Evolutionary conservation across 2,888 invertebrate genomes (phyloP).

Genomic region (Drosophila austrosaltans): DNA sequence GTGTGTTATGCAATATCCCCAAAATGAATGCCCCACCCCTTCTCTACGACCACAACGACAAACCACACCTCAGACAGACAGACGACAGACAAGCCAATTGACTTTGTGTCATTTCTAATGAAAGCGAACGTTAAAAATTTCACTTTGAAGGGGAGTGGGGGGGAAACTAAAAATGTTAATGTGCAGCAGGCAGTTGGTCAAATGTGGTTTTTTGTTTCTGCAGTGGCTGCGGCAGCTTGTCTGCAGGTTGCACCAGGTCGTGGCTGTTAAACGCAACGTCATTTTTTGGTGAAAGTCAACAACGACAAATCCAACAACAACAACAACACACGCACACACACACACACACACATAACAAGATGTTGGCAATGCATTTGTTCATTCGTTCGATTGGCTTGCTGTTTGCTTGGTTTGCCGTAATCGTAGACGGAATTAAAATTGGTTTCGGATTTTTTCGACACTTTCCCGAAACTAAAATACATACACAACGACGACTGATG

Average conservation of each 20-base stretch:
- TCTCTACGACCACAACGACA: constrained; percentile 20
- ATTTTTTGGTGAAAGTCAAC: constrained; percentile 75
- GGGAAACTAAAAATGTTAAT: constrained; percentile 55
- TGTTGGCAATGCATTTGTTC: neutral
- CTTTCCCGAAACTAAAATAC: constrained; percentile 54
- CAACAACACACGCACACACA: constrained; percentile 4
- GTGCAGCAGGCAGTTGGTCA: constrained; percentile 59
- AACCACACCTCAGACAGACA: constrained; percentile 24
- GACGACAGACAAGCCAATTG: constrained; percentile 14
- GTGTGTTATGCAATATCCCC: constrained; percentile 26
- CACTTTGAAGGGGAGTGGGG: constrained; percentile 53
- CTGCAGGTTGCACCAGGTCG: constrained; percentile 65
- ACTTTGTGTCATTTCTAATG: constrained; percentile 65
- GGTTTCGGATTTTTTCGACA: constrained; percentile 45
- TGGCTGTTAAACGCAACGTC: constrained; percentile 64
- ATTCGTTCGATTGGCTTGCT: constrained; percentile 20
- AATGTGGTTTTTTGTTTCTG: constrained; percentile 56
- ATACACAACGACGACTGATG: constrained; percentile 75
- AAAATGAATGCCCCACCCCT: neutral
- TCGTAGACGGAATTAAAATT: constrained; percentile 47
- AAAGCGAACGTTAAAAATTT: constrained; percentile 74
- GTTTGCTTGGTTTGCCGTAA: constrained; percentile 41
- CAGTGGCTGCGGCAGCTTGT: constrained; percentile 15
- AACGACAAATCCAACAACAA: constrained; percentile 20
- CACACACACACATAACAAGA: neutral